Evolutionary conservation across 37 sponge, comb jelly and placozoan species (phyloP), one percentile per base, ranked within the genome.

Genomic region (Hormiphora californensis): DNA sequence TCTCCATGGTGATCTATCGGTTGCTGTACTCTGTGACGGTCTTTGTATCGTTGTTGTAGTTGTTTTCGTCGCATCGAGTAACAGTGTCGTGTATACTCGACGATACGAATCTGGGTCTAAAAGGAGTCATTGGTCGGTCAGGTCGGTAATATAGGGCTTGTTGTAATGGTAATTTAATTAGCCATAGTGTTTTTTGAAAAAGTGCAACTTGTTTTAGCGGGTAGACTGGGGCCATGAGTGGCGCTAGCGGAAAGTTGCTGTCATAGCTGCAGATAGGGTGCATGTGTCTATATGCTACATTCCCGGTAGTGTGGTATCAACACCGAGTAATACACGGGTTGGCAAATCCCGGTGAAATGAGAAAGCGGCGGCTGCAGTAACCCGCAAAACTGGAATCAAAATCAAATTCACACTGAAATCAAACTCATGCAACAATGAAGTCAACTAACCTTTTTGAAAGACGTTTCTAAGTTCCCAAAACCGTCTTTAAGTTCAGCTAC

Each of bases 401-500:
- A 57, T 57, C 23, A 15, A 57, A 28, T 30, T 28, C 27, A 57
- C 61, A 57, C n/a, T n/a, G n/a, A n/a, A n/a, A n/a, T n/a, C n/a
- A n/a, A n/a, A 49, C 15, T 28, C 61, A 57, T 57, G 61, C 61
- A 57, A 30, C 61, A 28, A 5, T 21, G n/a, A 19, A 30, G 27
- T 28, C n/a, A 57, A 30, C 81, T 73, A 23, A 73, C 81, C 81
- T 73, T 73, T 40, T 73, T 73, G 25, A 73, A 73, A 15, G 81
- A 27, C n/a, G 43, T 73, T 36, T 73, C 81, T 73, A 73, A 73
- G 38, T 73, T 73, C 25, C 81, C 43, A 46, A 73, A 73, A 41
- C 81, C 81, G 43, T 73, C 81, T 46, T 33, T 73, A 23, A 73
- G 46, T 73, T 73, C 81, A 32, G 81, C 40, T 73, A 73, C 81